Evolutionary conservation across 1,140 invertebrate species (phyloP).

Genomic region (honey bee (Apis mellifera)): Amel_HAv3.1 CM009932.2:13655501-13656000

Average conservation of each 20-base stretch:
- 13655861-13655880: conserved; percentile 25
- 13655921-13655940: conserved; percentile 16
- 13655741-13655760: not conserved
- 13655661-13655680: not conserved
- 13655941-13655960: conserved; percentile 5
- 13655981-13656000: not conserved
- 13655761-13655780: not conserved
- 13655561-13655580: conserved; percentile 56
- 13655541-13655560: conserved; percentile 59
- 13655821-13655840: not conserved
- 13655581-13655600: no score
- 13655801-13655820: not conserved
- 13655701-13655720: not conserved
- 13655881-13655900: conserved; percentile 37
- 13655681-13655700: not conserved
- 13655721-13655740: not conserved
- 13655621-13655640: conserved; percentile 39
- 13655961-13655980: not conserved
- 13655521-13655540: conserved; percentile 49
- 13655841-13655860: not conserved
- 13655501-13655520: conserved; percentile 33
- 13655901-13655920: conserved; percentile 41
- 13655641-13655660: conserved; percentile 37
- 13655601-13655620: not conserved
- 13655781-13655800: not conserved